Evolutionary conservation across 2,113 vertebrate species (phyloP).

Genomic region (human): GRCh38 chr1:119276001-119276500

Average conservation of each 20-base stretch:
- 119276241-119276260: neutral
- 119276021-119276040: neutral
- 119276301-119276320: neutral
- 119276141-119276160: neutral
- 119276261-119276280: rapidly evolving
- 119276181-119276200: neutral
- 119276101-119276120: neutral
- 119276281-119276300: neutral
- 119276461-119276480: neutral
- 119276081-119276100: neutral
- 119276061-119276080: neutral
- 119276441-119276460: neutral
- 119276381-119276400: neutral
- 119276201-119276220: neutral
- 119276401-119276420: neutral
- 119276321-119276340: neutral
- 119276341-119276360: neutral
- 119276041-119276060: neutral
- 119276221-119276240: neutral
- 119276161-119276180: neutral
- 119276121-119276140: neutral
- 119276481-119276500: neutral
- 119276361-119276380: neutral
- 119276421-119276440: neutral
- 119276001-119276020: no score